Conservation (phyloP, 2,888 invertebrate genomes). For the Melieria omissa region DNA sequence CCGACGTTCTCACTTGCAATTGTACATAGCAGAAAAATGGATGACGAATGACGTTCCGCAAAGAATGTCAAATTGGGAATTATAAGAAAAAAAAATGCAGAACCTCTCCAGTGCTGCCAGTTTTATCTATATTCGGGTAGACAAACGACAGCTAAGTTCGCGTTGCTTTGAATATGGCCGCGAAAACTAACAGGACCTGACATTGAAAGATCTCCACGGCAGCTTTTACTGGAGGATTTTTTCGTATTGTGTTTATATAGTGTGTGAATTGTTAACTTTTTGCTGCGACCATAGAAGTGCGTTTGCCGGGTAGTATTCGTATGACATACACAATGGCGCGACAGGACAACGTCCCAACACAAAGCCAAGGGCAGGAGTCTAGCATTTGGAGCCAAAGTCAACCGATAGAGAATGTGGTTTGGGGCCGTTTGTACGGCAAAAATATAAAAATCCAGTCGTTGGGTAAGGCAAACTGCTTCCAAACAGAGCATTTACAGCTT, state of each 20-base stretch:
- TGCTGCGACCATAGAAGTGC: no score
- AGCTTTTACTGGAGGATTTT: no score
- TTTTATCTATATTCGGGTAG: no score
- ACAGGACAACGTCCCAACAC: conserved; percentile 50
- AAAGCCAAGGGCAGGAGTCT: conserved; percentile 59
- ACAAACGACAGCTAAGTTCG: no score
- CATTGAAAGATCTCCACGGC: no score
- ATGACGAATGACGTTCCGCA: conserved; percentile 29
- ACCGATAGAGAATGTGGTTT: conserved; percentile 62
- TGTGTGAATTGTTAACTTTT: no score
- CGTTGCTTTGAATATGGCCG: no score
- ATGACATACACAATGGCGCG: conserved; percentile 13
- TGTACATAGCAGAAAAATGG: conserved; percentile 32
- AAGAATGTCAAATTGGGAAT: conserved; percentile 29
- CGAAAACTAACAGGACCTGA: no score
- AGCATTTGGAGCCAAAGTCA: conserved; percentile 64
- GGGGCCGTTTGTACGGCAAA: conserved; percentile 65
- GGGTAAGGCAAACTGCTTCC: conserved; percentile 49
- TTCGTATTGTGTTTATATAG: no score
- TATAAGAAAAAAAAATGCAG: background rate
- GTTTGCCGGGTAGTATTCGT: no score
- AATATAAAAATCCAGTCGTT: conserved; percentile 63
- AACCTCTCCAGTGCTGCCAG: no score
- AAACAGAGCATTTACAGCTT: no score
- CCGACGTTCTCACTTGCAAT: conserved; percentile 5